phyloP scores from a whole-genome alignment of 2,888 invertebrate species.

The Linnaemya tessellans region DNA sequence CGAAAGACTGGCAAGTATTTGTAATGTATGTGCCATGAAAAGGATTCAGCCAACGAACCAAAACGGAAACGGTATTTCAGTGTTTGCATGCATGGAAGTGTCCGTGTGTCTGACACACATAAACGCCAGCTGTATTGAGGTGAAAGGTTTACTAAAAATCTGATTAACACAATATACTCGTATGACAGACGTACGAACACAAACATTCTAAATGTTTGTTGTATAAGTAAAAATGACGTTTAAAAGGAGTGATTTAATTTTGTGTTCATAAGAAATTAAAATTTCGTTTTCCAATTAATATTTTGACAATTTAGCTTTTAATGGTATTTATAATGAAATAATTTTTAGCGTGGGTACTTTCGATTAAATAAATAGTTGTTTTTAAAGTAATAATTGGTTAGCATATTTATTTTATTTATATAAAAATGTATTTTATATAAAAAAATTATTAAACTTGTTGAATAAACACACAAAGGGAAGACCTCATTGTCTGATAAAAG shows the following conservation, averaged over 20 bases:
- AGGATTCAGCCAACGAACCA: constrained; percentile 20
- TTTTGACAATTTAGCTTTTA: constrained; percentile 16
- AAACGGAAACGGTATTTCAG: constrained; percentile 30
- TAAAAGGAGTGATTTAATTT: constrained; percentile 26
- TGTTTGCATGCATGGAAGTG: background rate
- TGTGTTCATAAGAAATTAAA: background rate
- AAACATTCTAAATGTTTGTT: constrained; percentile 2
- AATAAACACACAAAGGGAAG: too few species aligned
- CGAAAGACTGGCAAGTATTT: background rate
- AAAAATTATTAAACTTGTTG: too few species aligned
- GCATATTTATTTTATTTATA: too few species aligned
- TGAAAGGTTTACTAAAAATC: constrained; percentile 47
- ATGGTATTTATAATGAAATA: constrained; percentile 28
- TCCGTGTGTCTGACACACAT: too few species aligned
- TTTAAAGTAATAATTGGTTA: too few species aligned
- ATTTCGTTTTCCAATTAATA: constrained; percentile 39
- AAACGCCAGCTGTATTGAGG: background rate
- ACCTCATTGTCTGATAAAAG: too few species aligned
- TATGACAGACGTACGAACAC: constrained; percentile 4
- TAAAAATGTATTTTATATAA: too few species aligned
- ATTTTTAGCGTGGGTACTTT: background rate
- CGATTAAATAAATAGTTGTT: too few species aligned
- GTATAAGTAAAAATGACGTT: background rate
- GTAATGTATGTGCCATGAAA: constrained; percentile 2
- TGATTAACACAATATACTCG: constrained; percentile 30